Conservation (phyloP, 2,113 vertebrate genomes). For the Acanthisitta chloris region DNA sequence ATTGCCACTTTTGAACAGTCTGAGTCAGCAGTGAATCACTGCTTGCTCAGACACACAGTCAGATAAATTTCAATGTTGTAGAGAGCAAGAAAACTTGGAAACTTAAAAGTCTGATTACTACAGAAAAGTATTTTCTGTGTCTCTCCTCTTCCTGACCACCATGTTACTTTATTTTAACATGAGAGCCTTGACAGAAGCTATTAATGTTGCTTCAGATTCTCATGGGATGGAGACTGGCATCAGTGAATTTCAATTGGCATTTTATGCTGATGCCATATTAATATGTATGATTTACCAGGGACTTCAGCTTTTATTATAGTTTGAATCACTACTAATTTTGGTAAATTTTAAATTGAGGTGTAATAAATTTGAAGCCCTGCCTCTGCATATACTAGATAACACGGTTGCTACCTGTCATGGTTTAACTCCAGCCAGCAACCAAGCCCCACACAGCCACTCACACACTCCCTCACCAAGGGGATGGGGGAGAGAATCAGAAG, state of each 20-base stretch:
- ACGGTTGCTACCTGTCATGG: neutral
- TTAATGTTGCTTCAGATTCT: neutral
- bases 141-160: neutral
- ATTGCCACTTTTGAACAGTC: neutral
- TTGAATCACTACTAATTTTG: constrained; percentile 19
- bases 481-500: too few species aligned
- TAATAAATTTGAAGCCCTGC: constrained; percentile 1
- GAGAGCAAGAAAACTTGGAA: neutral
- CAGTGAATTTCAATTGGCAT: constrained; percentile 6
- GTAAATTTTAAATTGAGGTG: neutral
- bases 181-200: neutral
- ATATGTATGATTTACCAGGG: neutral
- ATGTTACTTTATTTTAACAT: neutral
- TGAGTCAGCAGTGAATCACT: neutral
- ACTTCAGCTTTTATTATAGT: constrained; percentile 3
- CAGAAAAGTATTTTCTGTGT: neutral
- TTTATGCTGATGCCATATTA: constrained; percentile 1
- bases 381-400: neutral
- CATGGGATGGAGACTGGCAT: neutral
- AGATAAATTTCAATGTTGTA: neutral
- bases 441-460: too few species aligned
- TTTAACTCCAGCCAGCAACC: too few species aligned
- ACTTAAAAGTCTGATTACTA: neutral
- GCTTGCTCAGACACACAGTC: neutral
- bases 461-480: too few species aligned